A percentile compares a stretch with the other conserved stretches of the same genome.
These are phyloP conservation scores for Graptemys geographica DNA, from an alignment of 2,797 vertebrate genomes.

Conservation along the genomic window DNA sequence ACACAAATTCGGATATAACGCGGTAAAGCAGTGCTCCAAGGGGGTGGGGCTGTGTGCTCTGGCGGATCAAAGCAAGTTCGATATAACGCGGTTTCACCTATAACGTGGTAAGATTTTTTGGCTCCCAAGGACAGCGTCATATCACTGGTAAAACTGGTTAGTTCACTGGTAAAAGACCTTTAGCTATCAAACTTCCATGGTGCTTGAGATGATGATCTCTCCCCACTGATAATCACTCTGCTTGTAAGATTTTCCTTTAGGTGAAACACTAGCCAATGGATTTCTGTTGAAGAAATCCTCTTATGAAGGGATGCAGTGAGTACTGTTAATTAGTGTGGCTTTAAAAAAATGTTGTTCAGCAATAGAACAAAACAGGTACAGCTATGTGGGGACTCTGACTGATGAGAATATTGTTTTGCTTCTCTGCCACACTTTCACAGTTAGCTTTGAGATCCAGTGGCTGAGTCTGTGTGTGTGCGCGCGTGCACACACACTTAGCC, in stretches of 20 bases:
- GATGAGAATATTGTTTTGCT: conserved; percentile 3
- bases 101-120: too few species aligned
- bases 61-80: too few species aligned
- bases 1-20: too few species aligned
- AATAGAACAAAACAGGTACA: neutral
- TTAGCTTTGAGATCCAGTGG: conserved; percentile 10
- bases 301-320: neutral
- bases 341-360: neutral
- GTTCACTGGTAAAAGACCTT: neutral
- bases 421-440: neutral
- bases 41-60: too few species aligned
- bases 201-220: conserved; percentile 21
- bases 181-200: neutral
- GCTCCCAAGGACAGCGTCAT: neutral
- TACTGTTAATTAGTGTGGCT: conserved; percentile 13
- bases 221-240: neutral
- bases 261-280: conserved; percentile 21
- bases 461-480: neutral
- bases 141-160: too few species aligned
- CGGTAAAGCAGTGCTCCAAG: too few species aligned
- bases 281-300: conserved; percentile 28
- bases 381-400: neutral
- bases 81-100: too few species aligned
- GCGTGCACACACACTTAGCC: neutral
- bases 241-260: neutral